Evolutionary conservation across 2,888 invertebrate genomes (phyloP).

Genomic region (Nasonia oneida): DNA sequence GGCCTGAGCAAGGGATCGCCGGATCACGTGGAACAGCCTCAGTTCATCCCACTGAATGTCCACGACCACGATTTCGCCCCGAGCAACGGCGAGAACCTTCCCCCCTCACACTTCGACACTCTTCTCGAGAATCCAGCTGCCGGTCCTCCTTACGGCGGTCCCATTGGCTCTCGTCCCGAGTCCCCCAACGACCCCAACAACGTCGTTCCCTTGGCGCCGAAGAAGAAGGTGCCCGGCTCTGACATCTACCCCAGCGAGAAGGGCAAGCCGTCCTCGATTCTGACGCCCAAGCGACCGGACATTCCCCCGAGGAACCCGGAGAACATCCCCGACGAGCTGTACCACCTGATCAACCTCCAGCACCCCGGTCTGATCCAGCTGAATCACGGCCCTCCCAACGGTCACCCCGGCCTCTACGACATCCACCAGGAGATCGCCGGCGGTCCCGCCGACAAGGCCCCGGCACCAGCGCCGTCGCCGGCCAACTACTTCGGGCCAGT

Average conservation of each 20-base stretch:
- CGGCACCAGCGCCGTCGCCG: constrained; percentile 63
- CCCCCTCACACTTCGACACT: constrained; percentile 67
- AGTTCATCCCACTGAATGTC: constrained; percentile 70
- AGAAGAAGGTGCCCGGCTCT: constrained; percentile 67
- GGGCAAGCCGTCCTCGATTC: constrained; percentile 59
- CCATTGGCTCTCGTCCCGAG: constrained; percentile 65
- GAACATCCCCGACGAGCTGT: constrained; percentile 71
- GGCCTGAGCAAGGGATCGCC: constrained; percentile 54
- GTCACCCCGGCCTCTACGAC: constrained; percentile 73
- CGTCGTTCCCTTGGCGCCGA: constrained; percentile 66
- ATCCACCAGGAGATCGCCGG: constrained; percentile 72
- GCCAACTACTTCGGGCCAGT: constrained; percentile 71
- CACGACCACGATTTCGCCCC: constrained; percentile 69
- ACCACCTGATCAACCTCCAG: constrained; percentile 74
- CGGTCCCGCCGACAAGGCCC: constrained; percentile 59
- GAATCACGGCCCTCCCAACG: constrained; percentile 69
- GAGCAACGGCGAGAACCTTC: constrained; percentile 69
- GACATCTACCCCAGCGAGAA: constrained; percentile 65
- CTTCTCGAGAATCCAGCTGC: constrained; percentile 69
- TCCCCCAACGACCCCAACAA: constrained; percentile 69
- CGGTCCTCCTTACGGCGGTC: constrained; percentile 71
- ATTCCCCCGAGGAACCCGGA: constrained; percentile 58
- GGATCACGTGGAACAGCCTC: constrained; percentile 69
- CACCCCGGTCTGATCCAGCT: constrained; percentile 74
- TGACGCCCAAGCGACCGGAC: constrained; percentile 50